Percentiles rank a stretch among this genome's conserved stretches.
phyloP scores from a whole-genome alignment of 2,113 vertebrate genomes.

The Telmatochromis bifrenatus region DNA sequence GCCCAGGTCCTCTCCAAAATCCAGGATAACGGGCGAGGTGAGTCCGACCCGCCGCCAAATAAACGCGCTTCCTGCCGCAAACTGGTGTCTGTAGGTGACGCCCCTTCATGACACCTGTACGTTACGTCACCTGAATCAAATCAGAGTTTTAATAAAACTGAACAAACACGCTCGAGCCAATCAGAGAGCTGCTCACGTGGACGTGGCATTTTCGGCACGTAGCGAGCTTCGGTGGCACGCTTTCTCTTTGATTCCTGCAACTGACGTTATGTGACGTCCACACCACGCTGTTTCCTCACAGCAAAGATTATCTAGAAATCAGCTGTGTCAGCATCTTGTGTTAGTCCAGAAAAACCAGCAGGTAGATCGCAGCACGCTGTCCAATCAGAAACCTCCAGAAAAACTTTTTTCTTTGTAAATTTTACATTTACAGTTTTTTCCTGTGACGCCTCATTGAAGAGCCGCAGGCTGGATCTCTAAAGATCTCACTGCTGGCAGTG shows the following conservation, averaged over 20 bases:
- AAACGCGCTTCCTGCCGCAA: neutral
- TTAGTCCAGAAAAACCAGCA: neutral
- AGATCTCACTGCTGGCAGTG: neutral
- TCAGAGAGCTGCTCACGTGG: neutral
- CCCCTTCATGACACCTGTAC: neutral
- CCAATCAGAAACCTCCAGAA: neutral
- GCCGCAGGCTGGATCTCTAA: accelerated
- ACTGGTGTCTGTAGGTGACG: neutral
- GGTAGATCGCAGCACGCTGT: neutral
- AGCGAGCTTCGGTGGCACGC: accelerated
- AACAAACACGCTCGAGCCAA: neutral
- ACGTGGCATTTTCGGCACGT: neutral
- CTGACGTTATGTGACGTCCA: neutral
- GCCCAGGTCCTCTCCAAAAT: constrained; percentile 72
- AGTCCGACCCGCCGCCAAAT: constrained; percentile 18
- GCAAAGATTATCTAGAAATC: neutral
- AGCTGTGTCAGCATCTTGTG: neutral
- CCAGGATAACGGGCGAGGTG: constrained; percentile 71
- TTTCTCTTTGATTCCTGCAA: neutral
- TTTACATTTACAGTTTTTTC: too few relatives aligned
- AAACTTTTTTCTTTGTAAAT: too few relatives aligned
- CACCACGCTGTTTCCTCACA: neutral
- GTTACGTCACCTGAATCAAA: neutral
- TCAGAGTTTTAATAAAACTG: neutral
- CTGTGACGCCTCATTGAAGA: neutral